These are phyloP conservation scores for Carduelis carduelis DNA, from an alignment of 2,797 vertebrate species.

Conservation along the genomic window DNA sequence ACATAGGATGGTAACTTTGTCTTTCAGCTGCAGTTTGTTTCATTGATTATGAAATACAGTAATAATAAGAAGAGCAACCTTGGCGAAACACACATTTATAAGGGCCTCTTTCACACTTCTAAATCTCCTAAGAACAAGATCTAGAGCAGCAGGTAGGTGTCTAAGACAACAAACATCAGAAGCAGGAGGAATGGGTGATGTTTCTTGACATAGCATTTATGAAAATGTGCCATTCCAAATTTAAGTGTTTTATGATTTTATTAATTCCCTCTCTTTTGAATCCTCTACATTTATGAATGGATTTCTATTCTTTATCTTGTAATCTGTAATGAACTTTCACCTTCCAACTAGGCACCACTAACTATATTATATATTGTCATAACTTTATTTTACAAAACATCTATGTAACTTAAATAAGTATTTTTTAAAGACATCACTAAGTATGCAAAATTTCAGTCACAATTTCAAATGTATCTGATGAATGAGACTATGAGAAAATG, in stretches of 20 bases:
- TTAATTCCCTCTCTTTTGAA: background rate
- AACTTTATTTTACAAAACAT: background rate
- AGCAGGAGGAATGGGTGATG: background rate
- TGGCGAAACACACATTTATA: background rate
- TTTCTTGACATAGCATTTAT: background rate
- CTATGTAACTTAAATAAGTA: background rate
- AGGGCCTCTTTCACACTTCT: background rate
- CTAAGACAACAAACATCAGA: background rate
- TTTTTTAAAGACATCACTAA: constrained; percentile 8
- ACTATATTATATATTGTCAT: background rate
- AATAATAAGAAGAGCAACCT: background rate
- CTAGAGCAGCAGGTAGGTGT: background rate
- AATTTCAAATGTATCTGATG: background rate
- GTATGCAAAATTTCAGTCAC: constrained; percentile 12
- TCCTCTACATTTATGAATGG: background rate
- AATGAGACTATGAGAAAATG: background rate
- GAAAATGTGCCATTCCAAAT: background rate
- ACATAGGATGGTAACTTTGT: background rate
- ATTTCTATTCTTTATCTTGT: background rate
- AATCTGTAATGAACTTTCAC: background rate
- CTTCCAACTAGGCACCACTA: background rate
- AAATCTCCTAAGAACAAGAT: background rate
- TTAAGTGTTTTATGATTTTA: background rate
- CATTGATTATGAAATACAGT: background rate
- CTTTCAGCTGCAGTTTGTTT: background rate